phyloP scores from a whole-genome alignment of 2,797 vertebrate genomes.

The Gadopsis marmoratus region DNA sequence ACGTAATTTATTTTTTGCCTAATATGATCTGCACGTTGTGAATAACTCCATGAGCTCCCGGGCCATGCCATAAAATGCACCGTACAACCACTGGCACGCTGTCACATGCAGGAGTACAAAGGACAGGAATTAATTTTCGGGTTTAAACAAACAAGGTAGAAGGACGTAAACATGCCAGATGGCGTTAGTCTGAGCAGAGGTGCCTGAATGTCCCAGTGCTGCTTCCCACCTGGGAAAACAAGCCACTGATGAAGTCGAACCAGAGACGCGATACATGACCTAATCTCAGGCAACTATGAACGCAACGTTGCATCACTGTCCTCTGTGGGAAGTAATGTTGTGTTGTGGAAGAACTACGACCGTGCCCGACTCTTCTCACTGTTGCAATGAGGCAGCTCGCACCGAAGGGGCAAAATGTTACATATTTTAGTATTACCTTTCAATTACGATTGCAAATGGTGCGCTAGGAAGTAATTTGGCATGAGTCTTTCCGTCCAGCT shows the following conservation, averaged over 20 bases:
- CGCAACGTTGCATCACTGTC: conserved; percentile 73
- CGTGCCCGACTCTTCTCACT: conserved; percentile 7
- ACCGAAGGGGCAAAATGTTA: neutral
- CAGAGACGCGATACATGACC: conserved; percentile 51
- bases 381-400: neutral
- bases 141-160: conserved; percentile 5
- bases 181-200: conserved; percentile 23
- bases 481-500: neutral
- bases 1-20: neutral
- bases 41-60: neutral
- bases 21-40: neutral
- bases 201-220: conserved; percentile 38
- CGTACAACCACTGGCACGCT: neutral
- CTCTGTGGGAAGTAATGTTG: conserved; percentile 52
- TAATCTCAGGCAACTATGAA: conserved; percentile 72
- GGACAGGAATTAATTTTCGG: neutral
- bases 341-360: conserved; percentile 24
- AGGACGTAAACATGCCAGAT: conserved; percentile 25
- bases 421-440: no score
- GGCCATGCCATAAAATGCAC: neutral
- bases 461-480: neutral
- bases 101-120: neutral
- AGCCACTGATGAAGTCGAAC: conserved; percentile 31
- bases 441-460: neutral
- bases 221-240: conserved; percentile 58